Evolutionary conservation across 2,113 vertebrate species (phyloP).

Genomic region (Eulemur macaco): DNA sequence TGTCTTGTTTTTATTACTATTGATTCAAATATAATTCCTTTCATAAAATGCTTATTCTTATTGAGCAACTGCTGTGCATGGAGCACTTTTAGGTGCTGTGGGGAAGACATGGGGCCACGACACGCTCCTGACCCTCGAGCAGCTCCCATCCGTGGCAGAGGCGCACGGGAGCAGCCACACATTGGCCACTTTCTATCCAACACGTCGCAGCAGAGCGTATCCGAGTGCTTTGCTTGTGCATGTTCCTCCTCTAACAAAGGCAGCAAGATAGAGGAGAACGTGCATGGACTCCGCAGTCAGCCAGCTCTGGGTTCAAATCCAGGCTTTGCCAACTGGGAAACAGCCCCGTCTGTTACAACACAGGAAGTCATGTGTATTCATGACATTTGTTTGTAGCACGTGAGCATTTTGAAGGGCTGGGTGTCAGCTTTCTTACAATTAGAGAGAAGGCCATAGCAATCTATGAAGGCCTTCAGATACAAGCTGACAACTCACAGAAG

Average conservation of each 20-base stretch:
- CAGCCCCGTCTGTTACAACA: rapidly evolving
- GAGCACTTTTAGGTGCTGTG: background rate
- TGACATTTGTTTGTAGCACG: background rate
- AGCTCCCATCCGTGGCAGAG: rapidly evolving
- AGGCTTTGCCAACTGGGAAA: background rate
- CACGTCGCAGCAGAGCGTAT: rapidly evolving
- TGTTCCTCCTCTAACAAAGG: too few species aligned
- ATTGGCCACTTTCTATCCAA: rapidly evolving
- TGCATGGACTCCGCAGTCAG: background rate
- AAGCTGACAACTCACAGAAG: background rate
- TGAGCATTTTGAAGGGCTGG: rapidly evolving
- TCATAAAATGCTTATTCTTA: rapidly evolving
- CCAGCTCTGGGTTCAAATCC: background rate
- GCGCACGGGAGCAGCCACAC: rapidly evolving
- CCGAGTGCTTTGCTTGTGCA: background rate
- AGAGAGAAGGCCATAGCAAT: background rate
- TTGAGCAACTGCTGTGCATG: rapidly evolving
- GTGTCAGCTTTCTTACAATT: background rate
- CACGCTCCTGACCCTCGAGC: background rate
- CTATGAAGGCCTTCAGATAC: rapidly evolving
- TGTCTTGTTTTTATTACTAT: too few species aligned
- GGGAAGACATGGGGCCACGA: rapidly evolving
- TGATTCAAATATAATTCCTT: background rate
- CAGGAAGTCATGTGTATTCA: rapidly evolving
- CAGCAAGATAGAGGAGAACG: background rate